These are phyloP conservation scores for Cecropterus lyciades DNA, from an alignment of 1,140 invertebrate genomes.

Conservation along the genomic window DNA sequence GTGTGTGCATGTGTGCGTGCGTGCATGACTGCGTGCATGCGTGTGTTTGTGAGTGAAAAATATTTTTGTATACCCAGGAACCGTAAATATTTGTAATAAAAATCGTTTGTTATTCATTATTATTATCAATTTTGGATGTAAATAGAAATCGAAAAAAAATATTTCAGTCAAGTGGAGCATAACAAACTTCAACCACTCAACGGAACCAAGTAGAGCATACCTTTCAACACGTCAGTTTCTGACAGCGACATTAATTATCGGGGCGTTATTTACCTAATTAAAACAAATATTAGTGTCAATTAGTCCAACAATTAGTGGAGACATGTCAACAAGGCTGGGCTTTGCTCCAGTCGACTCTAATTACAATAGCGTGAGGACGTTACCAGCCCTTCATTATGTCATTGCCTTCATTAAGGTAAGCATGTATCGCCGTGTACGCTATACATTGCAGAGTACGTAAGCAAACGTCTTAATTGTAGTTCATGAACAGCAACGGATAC, in stretches of 20 bases:
- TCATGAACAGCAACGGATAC: neutral
- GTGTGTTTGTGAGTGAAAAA: no score
- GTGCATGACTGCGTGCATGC: no score
- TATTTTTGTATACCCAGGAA: no score
- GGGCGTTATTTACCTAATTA: conserved; percentile 39
- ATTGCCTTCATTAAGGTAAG: conserved; percentile 24
- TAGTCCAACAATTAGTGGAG: conserved; percentile 49
- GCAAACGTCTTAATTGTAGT: neutral
- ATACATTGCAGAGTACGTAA: conserved; percentile 5
- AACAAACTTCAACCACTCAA: neutral
- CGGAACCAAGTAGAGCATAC: conserved; percentile 4
- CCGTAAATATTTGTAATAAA: no score
- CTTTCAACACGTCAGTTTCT: neutral
- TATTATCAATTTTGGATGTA: no score
- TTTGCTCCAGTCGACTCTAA: conserved; percentile 43
- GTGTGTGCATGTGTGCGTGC: no score
- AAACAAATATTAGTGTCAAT: conserved; percentile 45
- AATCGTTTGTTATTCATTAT: no score
- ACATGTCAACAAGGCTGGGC: conserved; percentile 42
- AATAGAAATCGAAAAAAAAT: neutral
- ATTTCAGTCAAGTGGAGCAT: neutral
- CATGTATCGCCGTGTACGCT: neutral
- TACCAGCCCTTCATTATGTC: conserved; percentile 46
- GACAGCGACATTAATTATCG: conserved; percentile 23
- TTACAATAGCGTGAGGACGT: conserved; percentile 46